Base-by-base conservation (phyloP, 1,140 invertebrate genomes). In the Neomicropteryx cornuta region DNA sequence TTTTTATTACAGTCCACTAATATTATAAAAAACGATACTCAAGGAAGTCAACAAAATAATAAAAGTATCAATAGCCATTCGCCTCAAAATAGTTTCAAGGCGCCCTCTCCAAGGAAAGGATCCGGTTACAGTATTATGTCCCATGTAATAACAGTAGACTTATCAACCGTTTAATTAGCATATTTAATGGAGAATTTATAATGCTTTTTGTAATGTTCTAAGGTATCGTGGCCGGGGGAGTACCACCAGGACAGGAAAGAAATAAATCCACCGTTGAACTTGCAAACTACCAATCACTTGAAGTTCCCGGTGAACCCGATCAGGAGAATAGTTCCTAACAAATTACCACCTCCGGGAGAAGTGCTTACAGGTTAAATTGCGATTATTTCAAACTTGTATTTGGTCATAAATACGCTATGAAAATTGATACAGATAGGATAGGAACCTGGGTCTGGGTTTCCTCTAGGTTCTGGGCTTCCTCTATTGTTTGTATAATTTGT, bases 21-120 rank as follows among this genome's bases (percentile, higher is more conserved):
- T 45, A 60, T 73, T 38, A 75, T 76, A 32, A 72, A 73, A 54
- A 84, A 79, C 46, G 78, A 83, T 45, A 83, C 78, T 1, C 80
- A 83, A 47, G 72, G 75, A 5, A 62, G 66, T 36, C 36, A 61
- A 3, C 61, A 60, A 0, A 65, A 65, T 42, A 64, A 66, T 33
- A 44, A 58, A 33, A 41, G 56, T 3, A 46, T 51, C 18, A 47
- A 52, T 11, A 56, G 60, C 21, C 37, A 62, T 4, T 58, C 60
- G 0, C 50, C 58, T 31, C 45, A 47, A 42, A 47, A 47, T 32
- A 47, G 45, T 39, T 47, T 47, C 27, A 47, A 47, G 33, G 45
- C 39, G n/a, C 24, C 44, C 10, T 47, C 45, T 10, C 42, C 42
- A 23, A 42, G 42, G 20, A 47, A 51, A 52, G 52, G 56, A 33